Conservation (phyloP, 2,797 vertebrate genomes). For the Lepilemur septentrionalis region DNA sequence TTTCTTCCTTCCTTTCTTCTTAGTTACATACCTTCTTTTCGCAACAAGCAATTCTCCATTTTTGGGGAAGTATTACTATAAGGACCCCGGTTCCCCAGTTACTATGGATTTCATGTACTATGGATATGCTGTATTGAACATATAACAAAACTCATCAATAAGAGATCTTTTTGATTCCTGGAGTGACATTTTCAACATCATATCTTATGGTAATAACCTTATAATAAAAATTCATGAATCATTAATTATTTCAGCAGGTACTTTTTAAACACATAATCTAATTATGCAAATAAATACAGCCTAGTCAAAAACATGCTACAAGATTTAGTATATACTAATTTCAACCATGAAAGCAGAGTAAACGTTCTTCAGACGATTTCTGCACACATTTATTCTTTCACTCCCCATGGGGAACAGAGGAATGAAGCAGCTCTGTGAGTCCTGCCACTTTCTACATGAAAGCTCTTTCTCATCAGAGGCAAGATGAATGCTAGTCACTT, state of each 20-base stretch:
- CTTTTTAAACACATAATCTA: neutral
- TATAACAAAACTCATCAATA: neutral
- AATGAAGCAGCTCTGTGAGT: neutral
- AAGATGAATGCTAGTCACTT: neutral
- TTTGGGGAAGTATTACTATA: neutral
- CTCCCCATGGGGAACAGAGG: neutral
- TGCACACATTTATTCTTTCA: too few relatives aligned
- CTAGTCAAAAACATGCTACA: neutral
- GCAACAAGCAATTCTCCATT: neutral
- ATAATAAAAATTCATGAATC: neutral
- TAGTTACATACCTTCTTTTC: neutral
- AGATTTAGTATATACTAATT: neutral
- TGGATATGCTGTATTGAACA: neutral
- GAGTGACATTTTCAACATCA: neutral
- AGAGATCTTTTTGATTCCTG: neutral
- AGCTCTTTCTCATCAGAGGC: neutral
- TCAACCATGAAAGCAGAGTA: neutral
- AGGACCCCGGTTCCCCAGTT: neutral
- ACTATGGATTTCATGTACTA: neutral
- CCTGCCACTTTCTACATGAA: neutral
- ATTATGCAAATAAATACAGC: neutral
- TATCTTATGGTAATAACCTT: neutral
- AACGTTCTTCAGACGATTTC: neutral
- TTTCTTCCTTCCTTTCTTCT: neutral
- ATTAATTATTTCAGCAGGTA: conserved; percentile 1